Evolutionary conservation across 2,113 vertebrate species (phyloP).

Genomic region (Cinclus mexicanus): DNA sequence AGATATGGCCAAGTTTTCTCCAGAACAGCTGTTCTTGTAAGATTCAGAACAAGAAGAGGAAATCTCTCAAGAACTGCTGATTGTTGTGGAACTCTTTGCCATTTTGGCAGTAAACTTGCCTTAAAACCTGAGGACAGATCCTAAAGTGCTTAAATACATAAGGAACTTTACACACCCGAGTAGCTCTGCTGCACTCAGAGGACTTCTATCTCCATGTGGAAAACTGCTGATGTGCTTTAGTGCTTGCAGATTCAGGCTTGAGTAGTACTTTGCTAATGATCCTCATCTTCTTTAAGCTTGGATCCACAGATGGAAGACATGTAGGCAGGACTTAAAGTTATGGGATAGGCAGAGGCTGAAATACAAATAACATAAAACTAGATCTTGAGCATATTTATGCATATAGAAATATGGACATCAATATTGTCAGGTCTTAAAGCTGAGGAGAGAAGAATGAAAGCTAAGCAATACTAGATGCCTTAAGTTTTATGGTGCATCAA

Average conservation of each 20-base stretch:
- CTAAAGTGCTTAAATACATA: not conserved
- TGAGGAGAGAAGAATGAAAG: not conserved
- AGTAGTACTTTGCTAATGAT: not conserved
- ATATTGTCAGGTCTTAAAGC: not conserved
- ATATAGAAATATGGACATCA: not conserved
- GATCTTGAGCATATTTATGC: not conserved
- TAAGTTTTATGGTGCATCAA: not conserved
- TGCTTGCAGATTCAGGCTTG: not conserved
- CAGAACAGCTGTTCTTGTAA: slow-evolving; percentile 44
- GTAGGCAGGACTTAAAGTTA: not conserved
- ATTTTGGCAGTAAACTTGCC: slow-evolving; percentile 49
- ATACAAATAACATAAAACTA: not conserved
- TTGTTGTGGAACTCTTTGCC: slow-evolving; percentile 45
- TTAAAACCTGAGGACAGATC: slow-evolving; percentile 40
- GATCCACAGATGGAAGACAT: not conserved
- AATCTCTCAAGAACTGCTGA: slow-evolving; percentile 58
- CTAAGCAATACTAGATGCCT: not conserved
- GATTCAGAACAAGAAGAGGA: slow-evolving; percentile 58
- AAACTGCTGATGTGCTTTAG: slow-evolving; percentile 5
- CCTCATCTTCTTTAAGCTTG: not conserved
- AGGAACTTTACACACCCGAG: slow-evolving; percentile 23
- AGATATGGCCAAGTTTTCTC: slow-evolving; percentile 46
- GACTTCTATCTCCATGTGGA: not conserved
- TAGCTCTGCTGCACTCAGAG: not conserved
- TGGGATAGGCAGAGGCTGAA: slow-evolving; percentile 9